Base-by-base conservation (phyloP, 2,888 invertebrate genomes). In the Oscheius sp. region DNA sequence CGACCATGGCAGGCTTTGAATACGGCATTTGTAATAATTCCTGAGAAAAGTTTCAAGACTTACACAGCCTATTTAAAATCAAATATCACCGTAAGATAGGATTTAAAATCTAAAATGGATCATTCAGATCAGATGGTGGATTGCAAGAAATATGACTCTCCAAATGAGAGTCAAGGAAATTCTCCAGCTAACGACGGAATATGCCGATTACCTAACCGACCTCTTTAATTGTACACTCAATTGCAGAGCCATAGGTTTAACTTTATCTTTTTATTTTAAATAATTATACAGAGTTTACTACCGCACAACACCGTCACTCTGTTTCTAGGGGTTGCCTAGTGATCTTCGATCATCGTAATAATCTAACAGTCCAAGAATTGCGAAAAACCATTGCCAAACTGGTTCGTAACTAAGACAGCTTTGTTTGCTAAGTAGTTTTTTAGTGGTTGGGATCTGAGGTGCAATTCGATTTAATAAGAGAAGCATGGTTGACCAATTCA, bases 61-160 rank as follows among this genome's bases (percentile, higher is more conserved):
- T 38, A 64, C 30, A 28, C 64, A 17, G 17, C 20, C 9, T 12
- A 33, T 26, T 36, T 26, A n/a, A 17, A n/a, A 2, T 26, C 50
- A 38, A 64, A 64, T 41, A 50, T 51, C 36, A 64, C 64, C 9
- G 64, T 64, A 51, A 24, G 45, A n/a, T 26, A 20, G 20, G 12
- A 47, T n/a, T 2, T 22, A 30, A 14, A 28, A 30, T 14, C 14
- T 30, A 47, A 45, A 45, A 28, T 17, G 20, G 5, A 17, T 22
- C 22, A 50, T 64, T 17, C n/a, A 64, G 64, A 24, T 64, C 5
- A 36, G 64, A 9, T 51, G 50, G 28, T 64, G 64, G 64, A 41
- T 54, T 33, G 51, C 64, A 6, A 36, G 64, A 20, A 51, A 51
- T 12, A 50, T 51, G 3, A 50, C 38, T 2, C 51, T 64, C 17